Percentiles rank a stretch among this genome's conserved stretches.
phyloP scores from a whole-genome alignment of 2,113 vertebrate genomes.

The Diadophis punctatus region DNA sequence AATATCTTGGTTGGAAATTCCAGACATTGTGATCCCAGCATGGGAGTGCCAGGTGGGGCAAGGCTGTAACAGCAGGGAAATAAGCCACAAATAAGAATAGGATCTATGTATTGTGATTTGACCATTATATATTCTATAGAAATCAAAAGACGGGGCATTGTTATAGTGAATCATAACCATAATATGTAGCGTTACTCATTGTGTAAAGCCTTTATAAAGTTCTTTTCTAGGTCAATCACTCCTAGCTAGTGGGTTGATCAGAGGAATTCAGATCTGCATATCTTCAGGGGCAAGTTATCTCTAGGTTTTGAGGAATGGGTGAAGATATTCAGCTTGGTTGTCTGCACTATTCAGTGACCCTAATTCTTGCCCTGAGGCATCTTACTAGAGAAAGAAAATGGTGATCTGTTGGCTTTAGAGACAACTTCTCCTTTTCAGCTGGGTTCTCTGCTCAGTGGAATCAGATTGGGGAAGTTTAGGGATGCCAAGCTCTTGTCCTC shows the following conservation, averaged over 20 bases:
- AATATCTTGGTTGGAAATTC: not conserved
- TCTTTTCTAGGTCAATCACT: not conserved
- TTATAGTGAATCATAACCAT: not conserved
- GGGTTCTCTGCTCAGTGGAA: not conserved
- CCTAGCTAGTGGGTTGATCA: not conserved
- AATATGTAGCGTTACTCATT: not conserved
- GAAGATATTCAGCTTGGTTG: not conserved
- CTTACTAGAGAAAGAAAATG: not conserved
- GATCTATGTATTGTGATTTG: not conserved
- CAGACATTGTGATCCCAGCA: not conserved
- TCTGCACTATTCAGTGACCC: not conserved
- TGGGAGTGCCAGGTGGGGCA: not conserved
- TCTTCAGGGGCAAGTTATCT: not conserved
- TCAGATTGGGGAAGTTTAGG: not conserved
- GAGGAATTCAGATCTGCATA: not conserved
- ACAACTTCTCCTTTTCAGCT: not conserved
- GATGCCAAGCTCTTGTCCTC: not conserved
- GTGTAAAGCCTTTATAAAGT: not conserved
- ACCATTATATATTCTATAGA: not conserved
- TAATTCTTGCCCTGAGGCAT: not conserved
- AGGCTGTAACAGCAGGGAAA: not conserved
- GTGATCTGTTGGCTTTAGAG: not conserved
- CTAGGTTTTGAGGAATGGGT: not conserved
- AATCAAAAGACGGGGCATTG: not conserved
- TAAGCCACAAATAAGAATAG: constrained; percentile 48